A percentile compares a stretch with the other conserved stretches of the same genome.
phyloP scores from a whole-genome alignment of 2,888 invertebrate species.

The Hylaea fasciaria region DNA sequence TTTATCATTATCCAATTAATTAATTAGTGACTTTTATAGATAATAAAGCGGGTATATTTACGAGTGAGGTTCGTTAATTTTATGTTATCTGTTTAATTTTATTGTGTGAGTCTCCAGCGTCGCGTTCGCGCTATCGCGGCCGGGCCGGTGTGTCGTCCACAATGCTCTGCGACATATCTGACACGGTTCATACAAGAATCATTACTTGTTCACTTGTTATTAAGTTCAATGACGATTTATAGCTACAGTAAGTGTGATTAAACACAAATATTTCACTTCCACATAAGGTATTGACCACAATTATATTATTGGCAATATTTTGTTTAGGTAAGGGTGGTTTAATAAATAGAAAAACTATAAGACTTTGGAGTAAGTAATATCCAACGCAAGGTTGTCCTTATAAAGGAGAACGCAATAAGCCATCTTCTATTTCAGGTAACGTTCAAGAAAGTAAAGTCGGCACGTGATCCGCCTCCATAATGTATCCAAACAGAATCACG shows the following conservation, averaged over 20 bases:
- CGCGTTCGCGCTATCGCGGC: constrained; percentile 52
- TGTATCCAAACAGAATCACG: constrained; percentile 31
- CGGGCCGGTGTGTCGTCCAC: constrained; percentile 50
- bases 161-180: constrained; percentile 51
- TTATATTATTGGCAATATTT: too few species aligned
- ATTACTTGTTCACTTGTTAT: constrained; percentile 40
- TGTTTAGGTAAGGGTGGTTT: too few species aligned
- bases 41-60: constrained; percentile 80
- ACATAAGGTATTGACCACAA: too few species aligned
- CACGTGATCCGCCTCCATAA: constrained; percentile 30
- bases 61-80: constrained; percentile 78
- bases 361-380: constrained; percentile 10
- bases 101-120: constrained; percentile 67
- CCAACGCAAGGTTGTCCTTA: constrained; percentile 18
- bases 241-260: not conserved
- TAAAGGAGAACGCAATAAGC: constrained; percentile 26
- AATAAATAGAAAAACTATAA: too few species aligned
- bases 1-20: constrained; percentile 83
- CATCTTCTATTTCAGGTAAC: constrained; percentile 33
- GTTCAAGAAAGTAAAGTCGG: constrained; percentile 30
- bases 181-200: constrained; percentile 48
- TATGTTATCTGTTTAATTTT: constrained; percentile 75
- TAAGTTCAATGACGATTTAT: constrained; percentile 18
- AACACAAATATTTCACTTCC: not conserved
- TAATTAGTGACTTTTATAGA: constrained; percentile 83